A percentile compares a stretch with the other conserved stretches of the same genome.
These are phyloP conservation scores for Nomada ferruginata DNA, from an alignment of 2,888 invertebrate genomes.

Conservation along the genomic window DNA sequence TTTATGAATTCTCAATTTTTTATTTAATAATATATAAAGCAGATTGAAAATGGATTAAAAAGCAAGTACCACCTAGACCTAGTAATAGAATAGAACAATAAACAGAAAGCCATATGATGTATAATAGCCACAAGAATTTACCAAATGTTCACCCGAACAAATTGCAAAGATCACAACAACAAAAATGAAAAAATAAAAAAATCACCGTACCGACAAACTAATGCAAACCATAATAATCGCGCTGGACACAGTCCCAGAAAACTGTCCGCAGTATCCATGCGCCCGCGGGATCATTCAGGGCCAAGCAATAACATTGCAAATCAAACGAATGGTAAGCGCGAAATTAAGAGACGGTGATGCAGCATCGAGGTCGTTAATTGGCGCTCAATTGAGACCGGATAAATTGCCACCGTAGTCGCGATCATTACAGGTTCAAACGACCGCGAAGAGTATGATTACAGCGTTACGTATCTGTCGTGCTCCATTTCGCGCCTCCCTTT, in stretches of 20 bases:
- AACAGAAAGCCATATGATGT: no score
- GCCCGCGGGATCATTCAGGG: constrained; percentile 16
- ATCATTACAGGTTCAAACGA: constrained; percentile 71
- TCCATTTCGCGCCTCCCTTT: constrained; percentile 19
- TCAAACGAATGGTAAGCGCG: constrained; percentile 12
- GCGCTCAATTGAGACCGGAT: constrained; percentile 25
- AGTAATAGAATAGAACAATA: no score
- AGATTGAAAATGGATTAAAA: no score
- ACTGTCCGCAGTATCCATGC: not conserved
- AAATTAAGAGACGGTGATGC: constrained; percentile 25
- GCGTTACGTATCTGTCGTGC: constrained; percentile 60
- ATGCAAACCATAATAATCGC: not conserved
- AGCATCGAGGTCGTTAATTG: constrained; percentile 21
- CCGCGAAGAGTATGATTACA: constrained; percentile 68
- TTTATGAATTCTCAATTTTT: no score
- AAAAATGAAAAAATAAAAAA: no score
- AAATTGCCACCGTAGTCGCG: constrained; percentile 42
- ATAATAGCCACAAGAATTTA: no score
- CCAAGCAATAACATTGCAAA: constrained; percentile 7
- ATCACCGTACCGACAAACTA: not conserved
- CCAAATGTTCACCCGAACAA: no score
- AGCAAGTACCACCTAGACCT: no score
- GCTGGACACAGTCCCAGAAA: constrained; percentile 1
- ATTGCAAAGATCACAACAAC: no score
- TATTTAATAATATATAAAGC: no score